Percentiles rank a stretch among this genome's conserved stretches.
Conservation (phyloP, 2,797 vertebrate genomes). For the Epinephelus malabaricus region DNA sequence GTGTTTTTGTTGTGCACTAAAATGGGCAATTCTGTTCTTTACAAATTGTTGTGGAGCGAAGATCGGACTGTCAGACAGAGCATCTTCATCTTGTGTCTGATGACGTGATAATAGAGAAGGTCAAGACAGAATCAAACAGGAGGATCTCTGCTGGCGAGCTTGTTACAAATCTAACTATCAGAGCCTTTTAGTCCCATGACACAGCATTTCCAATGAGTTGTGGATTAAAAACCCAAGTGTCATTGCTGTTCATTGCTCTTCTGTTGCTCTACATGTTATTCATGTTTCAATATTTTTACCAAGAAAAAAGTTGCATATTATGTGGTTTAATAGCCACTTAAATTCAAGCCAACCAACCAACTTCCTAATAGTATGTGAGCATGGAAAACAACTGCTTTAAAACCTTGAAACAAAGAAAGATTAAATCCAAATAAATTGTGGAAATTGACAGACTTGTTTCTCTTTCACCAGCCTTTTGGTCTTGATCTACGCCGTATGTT, state of each 20-base stretch:
- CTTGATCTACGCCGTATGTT: neutral
- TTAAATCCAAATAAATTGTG: neutral
- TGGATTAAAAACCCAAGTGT: neutral
- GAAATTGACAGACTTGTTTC: neutral
- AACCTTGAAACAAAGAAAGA: neutral
- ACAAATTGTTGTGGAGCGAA: constrained; percentile 6
- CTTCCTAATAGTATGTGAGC: neutral
- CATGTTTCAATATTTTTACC: neutral
- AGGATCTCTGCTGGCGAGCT: constrained; percentile 4
- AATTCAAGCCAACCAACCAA: neutral
- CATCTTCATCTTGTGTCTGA: constrained; percentile 31
- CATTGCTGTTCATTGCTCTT: neutral
- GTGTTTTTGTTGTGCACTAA: neutral
- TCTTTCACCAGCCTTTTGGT: neutral
- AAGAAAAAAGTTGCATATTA: neutral
- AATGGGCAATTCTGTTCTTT: constrained; percentile 18
- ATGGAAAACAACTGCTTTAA: neutral
- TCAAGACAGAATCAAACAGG: constrained; percentile 31
- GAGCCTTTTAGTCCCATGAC: constrained; percentile 2
- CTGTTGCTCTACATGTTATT: neutral
- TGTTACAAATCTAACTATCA: constrained; percentile 15
- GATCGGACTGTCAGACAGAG: constrained; percentile 6
- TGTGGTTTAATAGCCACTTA: neutral
- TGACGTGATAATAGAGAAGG: constrained; percentile 32
- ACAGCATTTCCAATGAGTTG: constrained; percentile 19